Base-by-base conservation (phyloP, 2,888 invertebrate genomes). In the Philereme transversata region DNA sequence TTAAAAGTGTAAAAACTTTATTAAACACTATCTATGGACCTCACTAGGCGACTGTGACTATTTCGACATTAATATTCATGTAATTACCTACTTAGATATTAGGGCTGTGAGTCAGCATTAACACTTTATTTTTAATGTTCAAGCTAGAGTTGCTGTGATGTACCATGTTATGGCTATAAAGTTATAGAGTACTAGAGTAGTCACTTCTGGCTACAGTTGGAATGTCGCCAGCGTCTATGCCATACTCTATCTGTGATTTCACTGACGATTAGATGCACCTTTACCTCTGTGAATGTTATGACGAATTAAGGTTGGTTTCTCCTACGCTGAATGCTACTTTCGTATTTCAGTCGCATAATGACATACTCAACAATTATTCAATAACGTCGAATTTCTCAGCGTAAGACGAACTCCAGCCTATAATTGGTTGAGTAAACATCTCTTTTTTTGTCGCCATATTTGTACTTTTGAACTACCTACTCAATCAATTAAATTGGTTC, bases 61-160 rank as follows among this genome's bases (percentile, higher is more conserved):
- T 64, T 64, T 62, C 57, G 51, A 65, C 58, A 78, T 79, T 76
- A 75, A 80, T 76, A 76, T 82, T 74, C 70, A 77, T 79, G 78
- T 81, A 79, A 79, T 75, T 73, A 77, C 80, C 79, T 84, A 85
- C 70, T 81, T 91, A 90, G 87, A 86, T 84, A 82, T 81, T 88
- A 91, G 89, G 89, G 90, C 90, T 92, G 90, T 88, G 87, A 88
- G 77, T 86, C 90, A 88, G 88, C 87, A 75, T 86, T 78, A 81
- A 86, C 85, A 87, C 84, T 83, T 87, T 87, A 86, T 88, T 86
- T 83, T 86, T 84, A 81, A 88, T 85, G 85, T 86, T 87, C 90
- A 91, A 82, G 90, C 91, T 92, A 92, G 90, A 91, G 90, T 90
- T 90, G 86, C 90, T 92, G 91, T 90, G 90, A 92, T 90, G 91